phyloP scores from a whole-genome alignment of 2,888 invertebrate genomes.

The Gymnocheta viridis region DNA sequence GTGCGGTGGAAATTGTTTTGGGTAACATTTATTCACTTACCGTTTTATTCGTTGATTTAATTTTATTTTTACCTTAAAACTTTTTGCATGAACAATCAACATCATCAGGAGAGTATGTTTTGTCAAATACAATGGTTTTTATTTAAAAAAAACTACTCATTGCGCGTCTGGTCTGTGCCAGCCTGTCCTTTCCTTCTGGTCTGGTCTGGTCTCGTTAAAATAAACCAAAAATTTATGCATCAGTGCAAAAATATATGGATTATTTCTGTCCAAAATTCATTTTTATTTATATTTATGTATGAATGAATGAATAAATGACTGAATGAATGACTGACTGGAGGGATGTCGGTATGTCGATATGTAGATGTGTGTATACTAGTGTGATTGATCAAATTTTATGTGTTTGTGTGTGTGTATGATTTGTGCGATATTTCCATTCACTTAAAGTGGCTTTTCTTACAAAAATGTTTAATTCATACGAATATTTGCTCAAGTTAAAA shows the following conservation, averaged over 20 bases:
- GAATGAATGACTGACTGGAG: conserved; percentile 2
- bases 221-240: conserved; percentile 57
- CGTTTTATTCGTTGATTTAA: conserved; percentile 30
- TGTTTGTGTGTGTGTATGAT: conserved; percentile 45
- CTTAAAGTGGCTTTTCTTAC: conserved; percentile 46
- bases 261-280: conserved; percentile 20
- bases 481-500: not conserved
- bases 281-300: conserved; percentile 29
- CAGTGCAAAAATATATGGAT: conserved; percentile 51
- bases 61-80: conserved; percentile 22
- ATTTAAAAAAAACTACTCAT: conserved; percentile 12
- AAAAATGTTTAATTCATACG: conserved; percentile 66
- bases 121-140: conserved; percentile 38
- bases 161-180: not conserved
- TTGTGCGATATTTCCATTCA: conserved; percentile 55
- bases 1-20: conserved; percentile 34
- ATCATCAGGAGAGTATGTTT: conserved; percentile 21
- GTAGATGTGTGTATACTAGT: conserved; percentile 15
- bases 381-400: conserved; percentile 62
- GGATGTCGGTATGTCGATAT: not conserved
- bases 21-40: conserved; percentile 53
- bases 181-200: not conserved
- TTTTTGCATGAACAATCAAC: conserved; percentile 63
- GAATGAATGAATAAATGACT: conserved; percentile 25
- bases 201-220: conserved; percentile 47